A percentile compares a stretch with the other conserved stretches of the same genome.
Conservation (phyloP, 2,113 vertebrate species). For the Phaethon lepturus region DNA sequence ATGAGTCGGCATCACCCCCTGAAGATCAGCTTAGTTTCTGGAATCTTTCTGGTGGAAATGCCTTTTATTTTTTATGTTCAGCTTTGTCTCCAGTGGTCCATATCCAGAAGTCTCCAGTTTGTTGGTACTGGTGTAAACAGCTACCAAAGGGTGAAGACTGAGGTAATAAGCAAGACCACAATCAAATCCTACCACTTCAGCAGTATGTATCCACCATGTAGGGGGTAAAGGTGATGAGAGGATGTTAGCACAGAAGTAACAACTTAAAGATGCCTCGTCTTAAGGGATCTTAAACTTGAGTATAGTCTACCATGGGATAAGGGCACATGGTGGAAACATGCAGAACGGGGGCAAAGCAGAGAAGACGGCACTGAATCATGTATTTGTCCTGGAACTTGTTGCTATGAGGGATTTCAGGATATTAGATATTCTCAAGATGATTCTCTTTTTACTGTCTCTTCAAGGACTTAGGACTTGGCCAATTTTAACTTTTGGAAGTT, state of each 20-base stretch:
- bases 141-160: not conserved
- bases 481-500: not conserved
- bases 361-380: not conserved
- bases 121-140: not conserved
- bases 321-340: not conserved
- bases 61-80: not conserved
- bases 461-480: not conserved
- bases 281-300: not conserved
- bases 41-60: not conserved
- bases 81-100: not conserved
- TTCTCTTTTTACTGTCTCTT: rapidly evolving
- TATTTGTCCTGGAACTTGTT: not conserved
- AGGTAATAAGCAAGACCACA: not conserved
- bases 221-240: not conserved
- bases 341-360: not conserved
- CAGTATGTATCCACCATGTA: not conserved
- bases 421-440: not conserved
- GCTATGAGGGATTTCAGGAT: not conserved
- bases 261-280: not conserved
- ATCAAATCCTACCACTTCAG: not conserved
- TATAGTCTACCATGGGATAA: not conserved
- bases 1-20: constrained; percentile 12
- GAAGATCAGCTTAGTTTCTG: not conserved
- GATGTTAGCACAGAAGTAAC: not conserved
- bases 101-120: not conserved